These are phyloP conservation scores for Holotrichia oblita DNA, from an alignment of 1,140 invertebrate species.

Conservation along the genomic window DNA sequence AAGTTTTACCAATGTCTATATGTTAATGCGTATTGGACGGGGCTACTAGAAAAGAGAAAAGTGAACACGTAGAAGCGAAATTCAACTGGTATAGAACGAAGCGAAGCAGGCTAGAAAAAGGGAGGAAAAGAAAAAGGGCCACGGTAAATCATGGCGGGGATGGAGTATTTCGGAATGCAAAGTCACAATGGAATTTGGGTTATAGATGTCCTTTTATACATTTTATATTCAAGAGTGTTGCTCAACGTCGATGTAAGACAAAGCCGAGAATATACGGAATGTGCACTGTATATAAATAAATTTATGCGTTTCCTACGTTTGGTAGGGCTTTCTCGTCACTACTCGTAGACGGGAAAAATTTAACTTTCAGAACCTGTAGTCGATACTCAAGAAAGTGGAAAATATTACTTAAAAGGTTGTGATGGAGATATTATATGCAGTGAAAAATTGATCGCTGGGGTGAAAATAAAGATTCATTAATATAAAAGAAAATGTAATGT, in stretches of 20 bases:
- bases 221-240: slow-evolving; percentile 34
- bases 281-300: slow-evolving; percentile 36
- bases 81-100: neutral
- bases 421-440: neutral
- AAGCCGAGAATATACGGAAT: slow-evolving; percentile 32
- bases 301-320: slow-evolving; percentile 18
- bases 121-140: slow-evolving; percentile 25
- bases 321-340: slow-evolving; percentile 10
- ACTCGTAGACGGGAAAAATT: slow-evolving; percentile 1
- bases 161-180: slow-evolving; percentile 33
- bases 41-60: slow-evolving; percentile 1
- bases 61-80: slow-evolving; percentile 22
- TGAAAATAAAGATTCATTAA: too few species aligned
- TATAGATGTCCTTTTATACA: slow-evolving; percentile 37
- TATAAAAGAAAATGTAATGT: too few species aligned
- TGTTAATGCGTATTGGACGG: slow-evolving; percentile 23
- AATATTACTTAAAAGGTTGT: neutral
- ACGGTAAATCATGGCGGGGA: slow-evolving; percentile 25
- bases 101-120: neutral
- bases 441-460: too few species aligned
- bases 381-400: neutral
- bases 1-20: slow-evolving; percentile 27
- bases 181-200: slow-evolving; percentile 34
- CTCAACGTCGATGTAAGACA: slow-evolving; percentile 21
- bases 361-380: neutral